These are phyloP conservation scores for Charaxes varanes DNA, from an alignment of 1,140 invertebrate species.

Conservation along the genomic window DNA sequence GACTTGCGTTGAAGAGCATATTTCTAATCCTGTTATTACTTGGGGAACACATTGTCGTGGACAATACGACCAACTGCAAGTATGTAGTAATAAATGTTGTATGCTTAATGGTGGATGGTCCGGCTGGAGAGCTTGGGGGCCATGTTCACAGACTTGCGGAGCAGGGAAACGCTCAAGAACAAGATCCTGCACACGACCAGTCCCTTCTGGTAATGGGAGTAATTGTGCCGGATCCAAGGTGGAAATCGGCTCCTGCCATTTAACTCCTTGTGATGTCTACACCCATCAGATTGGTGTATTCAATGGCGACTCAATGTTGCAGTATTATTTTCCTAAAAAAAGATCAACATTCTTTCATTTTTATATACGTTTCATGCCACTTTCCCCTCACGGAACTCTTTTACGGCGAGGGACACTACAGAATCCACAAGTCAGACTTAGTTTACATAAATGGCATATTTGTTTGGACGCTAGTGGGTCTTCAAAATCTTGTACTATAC, in stretches of 20 bases:
- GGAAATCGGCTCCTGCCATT: slow-evolving; percentile 51
- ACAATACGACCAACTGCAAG: slow-evolving; percentile 48
- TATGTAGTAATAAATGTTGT: slow-evolving; percentile 41
- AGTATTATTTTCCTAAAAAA: slow-evolving; percentile 46
- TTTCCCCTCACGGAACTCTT: slow-evolving; percentile 52
- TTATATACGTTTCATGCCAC: slow-evolving; percentile 50
- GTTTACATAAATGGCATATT: slow-evolving; percentile 55
- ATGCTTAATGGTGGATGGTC: slow-evolving; percentile 56
- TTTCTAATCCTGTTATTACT: slow-evolving; percentile 15
- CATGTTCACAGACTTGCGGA: slow-evolving; percentile 55
- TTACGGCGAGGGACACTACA: slow-evolving; percentile 36
- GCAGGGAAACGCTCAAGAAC: slow-evolving; percentile 43
- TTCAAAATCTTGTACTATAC: slow-evolving; percentile 35
- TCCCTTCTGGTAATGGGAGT: slow-evolving; percentile 38
- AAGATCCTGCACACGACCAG: slow-evolving; percentile 53
- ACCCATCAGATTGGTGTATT: slow-evolving; percentile 43
- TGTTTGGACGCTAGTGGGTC: slow-evolving; percentile 49
- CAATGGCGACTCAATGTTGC: slow-evolving; percentile 49
- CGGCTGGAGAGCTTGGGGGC: slow-evolving; percentile 55
- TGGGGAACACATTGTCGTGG: slow-evolving; percentile 61
- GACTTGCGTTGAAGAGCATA: slow-evolving; percentile 40
- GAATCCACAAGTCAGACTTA: slow-evolving; percentile 36
- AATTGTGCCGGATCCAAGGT: slow-evolving; percentile 41
- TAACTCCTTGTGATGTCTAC: slow-evolving; percentile 46
- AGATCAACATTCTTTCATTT: slow-evolving; percentile 51